Percentiles rank a stretch among this genome's conserved stretches.
These are phyloP conservation scores for pig (Sus scrofa) DNA, from an alignment of 2,113 vertebrate species.

Conservation along the genomic window DNA sequence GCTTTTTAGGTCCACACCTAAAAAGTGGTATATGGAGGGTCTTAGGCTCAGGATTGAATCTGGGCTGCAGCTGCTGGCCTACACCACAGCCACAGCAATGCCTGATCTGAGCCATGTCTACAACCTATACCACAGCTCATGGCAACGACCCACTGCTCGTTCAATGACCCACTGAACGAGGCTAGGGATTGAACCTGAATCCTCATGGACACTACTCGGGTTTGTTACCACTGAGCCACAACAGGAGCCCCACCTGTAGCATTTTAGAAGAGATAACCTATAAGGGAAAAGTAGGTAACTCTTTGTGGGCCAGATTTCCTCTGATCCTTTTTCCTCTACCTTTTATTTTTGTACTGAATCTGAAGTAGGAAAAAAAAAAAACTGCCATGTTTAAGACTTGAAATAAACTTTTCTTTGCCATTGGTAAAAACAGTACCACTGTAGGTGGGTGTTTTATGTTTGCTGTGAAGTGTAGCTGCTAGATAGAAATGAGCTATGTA, in stretches of 20 bases:
- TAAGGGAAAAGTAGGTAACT: background rate
- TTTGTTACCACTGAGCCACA: no score
- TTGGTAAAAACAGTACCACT: background rate
- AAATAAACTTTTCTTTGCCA: conserved; percentile 2
- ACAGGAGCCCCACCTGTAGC: background rate
- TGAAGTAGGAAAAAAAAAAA: background rate
- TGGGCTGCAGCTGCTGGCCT: no score
- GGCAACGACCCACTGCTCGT: no score
- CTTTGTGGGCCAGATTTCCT: background rate
- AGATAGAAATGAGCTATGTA: conserved; percentile 56
- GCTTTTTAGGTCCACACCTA: no score
- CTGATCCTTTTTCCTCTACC: background rate
- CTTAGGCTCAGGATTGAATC: no score
- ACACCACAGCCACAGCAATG: no score
- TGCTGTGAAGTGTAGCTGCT: conserved; percentile 32
- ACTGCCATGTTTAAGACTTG: conserved; percentile 21
- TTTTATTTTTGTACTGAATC: conserved; percentile 52
- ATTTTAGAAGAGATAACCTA: background rate
- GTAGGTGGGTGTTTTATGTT: background rate
- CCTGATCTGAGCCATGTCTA: no score
- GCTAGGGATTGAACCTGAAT: no score
- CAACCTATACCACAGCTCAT: no score
- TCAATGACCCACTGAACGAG: no score
- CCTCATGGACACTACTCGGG: no score
- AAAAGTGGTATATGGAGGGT: no score